These are phyloP conservation scores for Urocyon cinereoargenteus DNA, from an alignment of 2,797 vertebrate genomes.

Conservation along the genomic window DNA sequence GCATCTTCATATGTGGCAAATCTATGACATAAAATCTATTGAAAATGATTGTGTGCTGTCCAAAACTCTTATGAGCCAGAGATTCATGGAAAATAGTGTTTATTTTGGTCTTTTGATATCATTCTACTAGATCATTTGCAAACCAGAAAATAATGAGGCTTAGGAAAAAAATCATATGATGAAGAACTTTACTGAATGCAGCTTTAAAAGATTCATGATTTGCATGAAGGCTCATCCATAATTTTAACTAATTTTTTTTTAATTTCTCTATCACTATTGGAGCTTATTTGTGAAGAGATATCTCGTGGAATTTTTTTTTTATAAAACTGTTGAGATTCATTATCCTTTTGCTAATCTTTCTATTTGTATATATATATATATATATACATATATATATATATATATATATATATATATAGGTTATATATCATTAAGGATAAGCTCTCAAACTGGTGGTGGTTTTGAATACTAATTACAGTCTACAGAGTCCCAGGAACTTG, in stretches of 20 bases:
- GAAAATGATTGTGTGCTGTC: not conserved
- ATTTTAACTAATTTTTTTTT: not conserved
- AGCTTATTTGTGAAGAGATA: not conserved
- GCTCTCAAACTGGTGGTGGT: not conserved
- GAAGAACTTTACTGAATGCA: not conserved
- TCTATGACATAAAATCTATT: slow-evolving; percentile 18
- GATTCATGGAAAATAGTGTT: slow-evolving; percentile 36
- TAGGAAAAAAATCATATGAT: not conserved
- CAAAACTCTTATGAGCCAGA: slow-evolving; percentile 44
- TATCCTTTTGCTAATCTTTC: not conserved
- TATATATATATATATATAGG: too few species aligned
- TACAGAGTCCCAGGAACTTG: not conserved
- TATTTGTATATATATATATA: too few species aligned
- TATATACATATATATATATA: too few species aligned
- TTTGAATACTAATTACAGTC: not conserved
- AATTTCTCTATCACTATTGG: not conserved
- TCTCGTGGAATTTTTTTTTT: not conserved
- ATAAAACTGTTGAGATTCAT: not conserved
- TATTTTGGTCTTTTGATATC: slow-evolving; percentile 9
- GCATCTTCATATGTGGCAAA: slow-evolving; percentile 3
- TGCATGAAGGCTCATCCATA: not conserved
- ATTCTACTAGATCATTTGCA: not conserved
- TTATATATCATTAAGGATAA: slow-evolving; percentile 2
- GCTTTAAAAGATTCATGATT: not conserved
- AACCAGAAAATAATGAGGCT: slow-evolving; percentile 32